These are phyloP conservation scores for Todus mexicanus DNA, from an alignment of 2,797 vertebrate genomes.

Conservation along the genomic window DNA sequence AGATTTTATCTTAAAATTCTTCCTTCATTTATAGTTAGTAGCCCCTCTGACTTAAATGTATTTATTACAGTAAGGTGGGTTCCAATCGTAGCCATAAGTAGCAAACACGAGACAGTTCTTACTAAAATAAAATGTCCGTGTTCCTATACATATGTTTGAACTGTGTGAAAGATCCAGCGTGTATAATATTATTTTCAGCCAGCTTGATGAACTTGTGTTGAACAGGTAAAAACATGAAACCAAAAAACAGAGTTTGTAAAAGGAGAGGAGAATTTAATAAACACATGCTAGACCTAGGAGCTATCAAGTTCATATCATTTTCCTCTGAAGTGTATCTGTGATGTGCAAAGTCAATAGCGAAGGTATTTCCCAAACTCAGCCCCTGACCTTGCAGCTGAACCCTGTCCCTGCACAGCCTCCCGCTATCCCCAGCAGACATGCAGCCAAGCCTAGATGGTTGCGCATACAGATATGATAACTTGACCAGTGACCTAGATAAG, in stretches of 20 bases:
- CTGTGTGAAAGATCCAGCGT: not conserved
- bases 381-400: conserved; percentile 22
- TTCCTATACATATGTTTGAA: not conserved
- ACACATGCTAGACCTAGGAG: not conserved
- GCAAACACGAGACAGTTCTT: not conserved
- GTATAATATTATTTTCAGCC: not conserved
- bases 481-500: not conserved
- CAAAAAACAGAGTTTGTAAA: not conserved
- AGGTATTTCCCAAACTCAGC: not conserved
- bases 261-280: not conserved
- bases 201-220: not conserved
- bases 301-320: not conserved
- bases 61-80: not conserved
- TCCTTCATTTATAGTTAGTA: not conserved
- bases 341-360: not conserved
- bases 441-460: not conserved
- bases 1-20: not conserved
- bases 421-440: not conserved
- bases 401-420: not conserved
- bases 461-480: not conserved
- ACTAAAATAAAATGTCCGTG: not conserved
- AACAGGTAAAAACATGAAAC: not conserved
- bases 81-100: not conserved
- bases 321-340: not conserved
- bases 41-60: not conserved